These are phyloP conservation scores for Pandemis cinnamomeana DNA, from an alignment of 2,888 invertebrate genomes.

Conservation along the genomic window DNA sequence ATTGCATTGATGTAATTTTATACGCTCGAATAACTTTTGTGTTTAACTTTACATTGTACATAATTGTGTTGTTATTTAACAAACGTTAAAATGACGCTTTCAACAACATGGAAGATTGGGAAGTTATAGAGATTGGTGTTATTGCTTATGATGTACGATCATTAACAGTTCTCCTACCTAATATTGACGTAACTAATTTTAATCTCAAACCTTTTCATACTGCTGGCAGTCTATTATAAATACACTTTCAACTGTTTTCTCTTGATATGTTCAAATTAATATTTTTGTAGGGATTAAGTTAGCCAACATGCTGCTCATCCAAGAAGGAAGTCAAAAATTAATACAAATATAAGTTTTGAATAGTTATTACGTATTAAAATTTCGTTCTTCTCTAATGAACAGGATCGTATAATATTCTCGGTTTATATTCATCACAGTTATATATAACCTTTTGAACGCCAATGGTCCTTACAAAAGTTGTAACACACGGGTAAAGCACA, in stretches of 20 bases:
- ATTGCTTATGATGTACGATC: slow-evolving; percentile 12
- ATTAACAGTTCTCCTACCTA: slow-evolving; percentile 9
- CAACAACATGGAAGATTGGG: slow-evolving; percentile 39
- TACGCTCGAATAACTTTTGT: slow-evolving; percentile 30
- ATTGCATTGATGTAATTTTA: slow-evolving; percentile 39
- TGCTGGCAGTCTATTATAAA: background rate
- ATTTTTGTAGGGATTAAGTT: background rate
- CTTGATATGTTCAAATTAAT: background rate
- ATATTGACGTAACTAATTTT: background rate
- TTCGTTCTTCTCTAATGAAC: background rate
- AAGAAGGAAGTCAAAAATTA: background rate
- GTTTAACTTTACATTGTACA: slow-evolving; percentile 29
- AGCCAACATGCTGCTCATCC: background rate
- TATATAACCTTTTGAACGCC: background rate
- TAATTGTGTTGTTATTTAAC: slow-evolving; percentile 31
- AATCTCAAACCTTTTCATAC: background rate
- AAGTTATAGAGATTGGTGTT: slow-evolving; percentile 37
- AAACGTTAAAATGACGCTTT: slow-evolving; percentile 55
- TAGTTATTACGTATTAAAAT: background rate
- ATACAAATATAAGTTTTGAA: background rate
- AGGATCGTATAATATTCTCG: background rate
- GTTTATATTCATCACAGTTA: background rate
- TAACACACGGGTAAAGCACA: background rate
- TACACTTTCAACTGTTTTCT: background rate
- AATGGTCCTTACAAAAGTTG: background rate